Evolutionary conservation across 2,888 invertebrate genomes (phyloP).

Genomic region (Hymenopus coronatus): DNA sequence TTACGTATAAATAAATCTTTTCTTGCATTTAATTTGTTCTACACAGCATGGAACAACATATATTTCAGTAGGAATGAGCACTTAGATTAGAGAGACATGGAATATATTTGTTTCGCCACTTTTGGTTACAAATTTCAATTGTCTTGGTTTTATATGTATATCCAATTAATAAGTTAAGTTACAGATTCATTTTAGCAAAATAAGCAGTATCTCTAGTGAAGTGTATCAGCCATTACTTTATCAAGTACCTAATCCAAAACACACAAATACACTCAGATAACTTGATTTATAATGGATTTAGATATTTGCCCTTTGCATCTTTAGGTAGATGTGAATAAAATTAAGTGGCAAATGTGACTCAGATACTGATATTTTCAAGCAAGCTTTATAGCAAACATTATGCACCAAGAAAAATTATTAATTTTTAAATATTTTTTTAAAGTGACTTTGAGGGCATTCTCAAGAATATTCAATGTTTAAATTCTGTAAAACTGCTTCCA

Average conservation of each 20-base stretch:
- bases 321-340: neutral
- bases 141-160: neutral
- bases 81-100: neutral
- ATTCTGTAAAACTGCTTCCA: too few relatives aligned
- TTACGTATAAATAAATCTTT: conserved; percentile 2
- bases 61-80: conserved; percentile 12
- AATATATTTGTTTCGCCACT: neutral
- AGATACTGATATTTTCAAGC: too few relatives aligned
- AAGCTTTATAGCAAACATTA: too few relatives aligned
- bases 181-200: neutral
- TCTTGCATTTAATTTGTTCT: neutral
- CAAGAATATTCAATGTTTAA: too few relatives aligned
- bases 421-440: too few relatives aligned
- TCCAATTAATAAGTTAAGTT: neutral
- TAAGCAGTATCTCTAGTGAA: neutral
- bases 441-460: too few relatives aligned
- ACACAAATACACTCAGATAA: neutral
- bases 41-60: neutral
- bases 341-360: too few relatives aligned
- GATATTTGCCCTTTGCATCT: neutral
- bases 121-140: neutral
- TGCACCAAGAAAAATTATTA: too few relatives aligned
- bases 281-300: neutral
- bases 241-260: neutral
- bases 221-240: neutral